Evolutionary conservation across 1,140 invertebrate genomes (phyloP).

Genomic region (Drosophila arawakana): DNA sequence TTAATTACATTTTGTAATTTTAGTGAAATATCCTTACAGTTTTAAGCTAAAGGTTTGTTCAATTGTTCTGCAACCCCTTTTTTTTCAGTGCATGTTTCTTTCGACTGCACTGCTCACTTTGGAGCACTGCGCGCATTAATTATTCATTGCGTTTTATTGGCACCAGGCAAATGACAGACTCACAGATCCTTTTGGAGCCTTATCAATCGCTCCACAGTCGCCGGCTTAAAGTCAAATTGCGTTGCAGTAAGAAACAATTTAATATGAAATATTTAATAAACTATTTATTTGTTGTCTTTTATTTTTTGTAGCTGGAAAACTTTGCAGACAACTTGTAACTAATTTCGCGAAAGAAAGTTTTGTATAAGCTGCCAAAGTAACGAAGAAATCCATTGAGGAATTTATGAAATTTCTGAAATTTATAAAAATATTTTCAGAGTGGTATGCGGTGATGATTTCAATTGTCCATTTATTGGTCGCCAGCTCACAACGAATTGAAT

Average conservation of each 20-base stretch:
- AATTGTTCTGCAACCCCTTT: background rate
- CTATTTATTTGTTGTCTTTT: background rate
- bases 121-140: slow-evolving; percentile 35
- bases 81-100: slow-evolving; percentile 6
- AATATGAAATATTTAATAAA: slow-evolving; percentile 8
- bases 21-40: too few relatives aligned
- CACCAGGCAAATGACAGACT: slow-evolving; percentile 42
- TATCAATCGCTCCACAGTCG: slow-evolving; percentile 21
- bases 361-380: slow-evolving; percentile 34
- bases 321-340: slow-evolving; percentile 67
- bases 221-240: slow-evolving; percentile 30
- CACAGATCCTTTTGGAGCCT: slow-evolving; percentile 26
- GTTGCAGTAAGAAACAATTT: slow-evolving; percentile 24
- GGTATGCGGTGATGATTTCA: slow-evolving; percentile 58
- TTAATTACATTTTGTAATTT: too few relatives aligned
- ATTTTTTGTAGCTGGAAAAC: slow-evolving; percentile 42
- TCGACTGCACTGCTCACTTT: slow-evolving; percentile 44
- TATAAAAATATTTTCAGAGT: slow-evolving; percentile 65
- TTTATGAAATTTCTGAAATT: slow-evolving; percentile 12
- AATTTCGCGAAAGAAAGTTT: slow-evolving; percentile 62
- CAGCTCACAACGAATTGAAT: slow-evolving; percentile 13
- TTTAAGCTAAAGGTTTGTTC: too few relatives aligned
- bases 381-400: slow-evolving; percentile 51
- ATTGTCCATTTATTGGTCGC: slow-evolving; percentile 36
- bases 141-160: slow-evolving; percentile 53